These are phyloP conservation scores for Rhinolophus sinicus DNA, from an alignment of 2,113 vertebrate species.

Conservation along the genomic window DNA sequence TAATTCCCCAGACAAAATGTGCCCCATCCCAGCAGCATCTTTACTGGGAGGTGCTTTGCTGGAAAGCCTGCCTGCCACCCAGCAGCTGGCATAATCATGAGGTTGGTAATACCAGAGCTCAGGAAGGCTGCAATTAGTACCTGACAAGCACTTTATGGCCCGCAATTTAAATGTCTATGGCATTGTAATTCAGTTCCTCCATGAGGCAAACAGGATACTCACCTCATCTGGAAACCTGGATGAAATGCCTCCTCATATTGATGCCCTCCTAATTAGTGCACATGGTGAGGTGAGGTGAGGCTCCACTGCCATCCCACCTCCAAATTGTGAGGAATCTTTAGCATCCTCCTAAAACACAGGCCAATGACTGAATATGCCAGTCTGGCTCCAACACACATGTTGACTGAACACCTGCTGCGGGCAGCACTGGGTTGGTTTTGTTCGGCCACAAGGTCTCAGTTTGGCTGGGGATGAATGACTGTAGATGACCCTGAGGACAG, in stretches of 20 bases:
- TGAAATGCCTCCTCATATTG: slow-evolving; percentile 42
- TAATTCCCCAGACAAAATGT: slow-evolving; percentile 36
- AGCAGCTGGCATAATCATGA: slow-evolving; percentile 76
- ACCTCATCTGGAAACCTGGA: slow-evolving; percentile 54
- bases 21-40: slow-evolving; percentile 25
- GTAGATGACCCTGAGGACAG: background rate
- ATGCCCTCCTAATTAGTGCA: slow-evolving; percentile 44
- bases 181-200: slow-evolving; percentile 72
- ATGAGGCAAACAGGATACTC: slow-evolving; percentile 69
- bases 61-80: slow-evolving; percentile 60
- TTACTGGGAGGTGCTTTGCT: slow-evolving; percentile 14
- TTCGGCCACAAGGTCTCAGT: background rate
- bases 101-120: slow-evolving; percentile 70
- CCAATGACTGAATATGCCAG: background rate
- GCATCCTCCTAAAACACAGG: background rate
- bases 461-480: background rate
- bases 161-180: slow-evolving; percentile 77
- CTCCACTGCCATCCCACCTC: background rate
- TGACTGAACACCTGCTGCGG: background rate
- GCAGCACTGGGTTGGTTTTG: background rate
- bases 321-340: slow-evolving; percentile 3
- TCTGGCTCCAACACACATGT: background rate
- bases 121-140: slow-evolving; percentile 82
- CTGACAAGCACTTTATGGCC: slow-evolving; percentile 76
- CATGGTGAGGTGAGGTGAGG: background rate